Percentiles rank a stretch among this genome's conserved stretches.
Conservation (phyloP, 1,140 invertebrate species). For the Drosophila littoralis region DNA sequence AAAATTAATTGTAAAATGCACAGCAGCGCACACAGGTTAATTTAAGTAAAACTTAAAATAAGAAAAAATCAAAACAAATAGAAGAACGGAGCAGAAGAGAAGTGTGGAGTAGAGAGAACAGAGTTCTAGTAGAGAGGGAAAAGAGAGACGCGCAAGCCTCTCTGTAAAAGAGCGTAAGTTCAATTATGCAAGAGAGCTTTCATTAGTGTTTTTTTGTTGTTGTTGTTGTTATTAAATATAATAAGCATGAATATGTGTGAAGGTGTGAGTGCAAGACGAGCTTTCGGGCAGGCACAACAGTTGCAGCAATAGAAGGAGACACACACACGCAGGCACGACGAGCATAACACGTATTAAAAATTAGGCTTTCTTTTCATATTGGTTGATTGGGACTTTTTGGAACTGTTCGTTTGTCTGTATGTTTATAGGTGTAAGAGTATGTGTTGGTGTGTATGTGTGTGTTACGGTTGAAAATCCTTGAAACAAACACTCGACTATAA, state of each 20-base stretch:
- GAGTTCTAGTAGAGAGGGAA: neutral
- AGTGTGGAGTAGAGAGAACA: constrained; percentile 7
- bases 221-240: neutral
- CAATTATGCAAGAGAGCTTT: neutral
- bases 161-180: constrained; percentile 2
- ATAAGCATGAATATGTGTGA: constrained; percentile 13
- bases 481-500: constrained; percentile 16
- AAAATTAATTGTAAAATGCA: constrained; percentile 57
- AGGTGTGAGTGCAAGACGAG: constrained; percentile 16
- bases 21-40: constrained; percentile 59
- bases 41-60: constrained; percentile 25
- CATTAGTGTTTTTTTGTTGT: neutral
- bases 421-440: neutral
- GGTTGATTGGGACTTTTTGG: constrained; percentile 68
- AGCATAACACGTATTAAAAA: constrained; percentile 29
- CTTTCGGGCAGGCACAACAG: constrained; percentile 18
- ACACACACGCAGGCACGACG: constrained; percentile 41
- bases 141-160: constrained; percentile 15
- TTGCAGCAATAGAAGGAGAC: constrained; percentile 15
- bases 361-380: constrained; percentile 51
- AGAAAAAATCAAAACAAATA: constrained; percentile 1
- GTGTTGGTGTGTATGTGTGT: constrained; percentile 1
- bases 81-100: constrained; percentile 33
- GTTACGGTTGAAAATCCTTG: neutral
- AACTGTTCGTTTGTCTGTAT: constrained; percentile 15